Percentiles rank a stretch among this genome's conserved stretches.
Evolutionary conservation across 2,113 vertebrate genomes (phyloP).

Genomic region (Gobius niger): DNA sequence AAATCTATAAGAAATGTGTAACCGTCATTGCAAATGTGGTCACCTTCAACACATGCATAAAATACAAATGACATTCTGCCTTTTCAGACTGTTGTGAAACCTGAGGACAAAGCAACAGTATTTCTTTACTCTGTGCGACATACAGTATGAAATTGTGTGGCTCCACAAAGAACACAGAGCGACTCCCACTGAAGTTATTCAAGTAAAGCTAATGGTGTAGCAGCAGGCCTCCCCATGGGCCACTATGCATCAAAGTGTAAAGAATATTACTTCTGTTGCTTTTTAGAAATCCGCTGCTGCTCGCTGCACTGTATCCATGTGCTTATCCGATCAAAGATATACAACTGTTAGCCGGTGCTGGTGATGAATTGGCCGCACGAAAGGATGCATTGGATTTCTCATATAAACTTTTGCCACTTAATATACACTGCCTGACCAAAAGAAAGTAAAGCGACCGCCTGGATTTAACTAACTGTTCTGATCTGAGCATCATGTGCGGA

Average conservation of each 20-base stretch:
- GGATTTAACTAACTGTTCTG: too few species aligned
- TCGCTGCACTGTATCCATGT: background rate
- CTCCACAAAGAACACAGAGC: constrained; percentile 7
- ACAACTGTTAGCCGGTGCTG: background rate
- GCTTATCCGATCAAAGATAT: background rate
- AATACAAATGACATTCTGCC: too few species aligned
- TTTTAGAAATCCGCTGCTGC: constrained; percentile 5
- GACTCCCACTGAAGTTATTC: constrained; percentile 50
- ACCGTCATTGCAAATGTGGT: background rate
- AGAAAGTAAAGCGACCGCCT: too few species aligned
- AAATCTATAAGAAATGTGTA: background rate
- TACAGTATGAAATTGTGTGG: constrained; percentile 12
- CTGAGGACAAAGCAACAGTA: background rate
- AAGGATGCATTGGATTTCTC: background rate
- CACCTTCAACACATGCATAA: background rate
- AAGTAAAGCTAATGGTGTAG: constrained; percentile 56
- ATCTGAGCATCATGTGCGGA: too few species aligned
- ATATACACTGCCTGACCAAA: too few species aligned
- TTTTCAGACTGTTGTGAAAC: background rate
- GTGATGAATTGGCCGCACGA: background rate
- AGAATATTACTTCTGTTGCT: background rate
- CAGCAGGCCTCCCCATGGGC: constrained; percentile 38
- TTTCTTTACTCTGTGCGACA: background rate
- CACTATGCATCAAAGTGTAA: constrained; percentile 20
- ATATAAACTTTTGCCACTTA: background rate